A percentile compares a stretch with the other conserved stretches of the same genome.
Evolutionary conservation across 2,113 vertebrate genomes (phyloP).

Genomic region (Geococcyx californianus): DNA sequence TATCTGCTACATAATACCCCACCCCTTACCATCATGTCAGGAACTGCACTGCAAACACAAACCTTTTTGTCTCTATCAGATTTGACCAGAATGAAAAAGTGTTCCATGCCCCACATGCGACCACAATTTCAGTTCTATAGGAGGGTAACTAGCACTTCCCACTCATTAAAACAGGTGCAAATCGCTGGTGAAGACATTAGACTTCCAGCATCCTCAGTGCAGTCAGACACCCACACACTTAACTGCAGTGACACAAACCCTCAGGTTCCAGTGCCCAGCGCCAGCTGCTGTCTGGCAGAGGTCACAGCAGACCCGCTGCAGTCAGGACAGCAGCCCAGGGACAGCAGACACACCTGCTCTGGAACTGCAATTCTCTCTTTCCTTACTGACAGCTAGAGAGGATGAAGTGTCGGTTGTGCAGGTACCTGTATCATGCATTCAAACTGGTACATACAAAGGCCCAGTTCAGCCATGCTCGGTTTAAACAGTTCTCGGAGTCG

Average conservation of each 20-base stretch:
- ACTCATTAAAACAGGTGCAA: neutral
- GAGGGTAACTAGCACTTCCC: neutral
- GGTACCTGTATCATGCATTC: conserved; percentile 98
- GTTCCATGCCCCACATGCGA: neutral
- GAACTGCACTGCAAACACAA: neutral
- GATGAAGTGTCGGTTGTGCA: neutral
- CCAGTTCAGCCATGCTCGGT: conserved; percentile 97
- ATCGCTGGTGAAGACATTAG: neutral
- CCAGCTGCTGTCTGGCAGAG: neutral
- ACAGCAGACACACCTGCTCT: neutral
- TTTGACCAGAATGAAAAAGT: neutral
- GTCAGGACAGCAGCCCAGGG: neutral
- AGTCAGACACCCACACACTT: neutral
- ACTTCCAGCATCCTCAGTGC: neutral
- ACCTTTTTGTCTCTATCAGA: neutral
- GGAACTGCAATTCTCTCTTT: neutral
- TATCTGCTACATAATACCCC: neutral
- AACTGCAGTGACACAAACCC: neutral
- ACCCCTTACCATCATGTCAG: neutral
- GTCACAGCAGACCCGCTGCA: neutral
- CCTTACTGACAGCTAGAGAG: neutral
- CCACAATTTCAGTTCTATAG: neutral
- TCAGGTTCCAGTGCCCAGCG: neutral
- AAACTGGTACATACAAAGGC: conserved; percentile 99
- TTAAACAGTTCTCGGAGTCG: conserved; percentile 97